Evolutionary conservation across 1,140 invertebrate species (phyloP).

Genomic region (Tachypleus tridentatus): DNA sequence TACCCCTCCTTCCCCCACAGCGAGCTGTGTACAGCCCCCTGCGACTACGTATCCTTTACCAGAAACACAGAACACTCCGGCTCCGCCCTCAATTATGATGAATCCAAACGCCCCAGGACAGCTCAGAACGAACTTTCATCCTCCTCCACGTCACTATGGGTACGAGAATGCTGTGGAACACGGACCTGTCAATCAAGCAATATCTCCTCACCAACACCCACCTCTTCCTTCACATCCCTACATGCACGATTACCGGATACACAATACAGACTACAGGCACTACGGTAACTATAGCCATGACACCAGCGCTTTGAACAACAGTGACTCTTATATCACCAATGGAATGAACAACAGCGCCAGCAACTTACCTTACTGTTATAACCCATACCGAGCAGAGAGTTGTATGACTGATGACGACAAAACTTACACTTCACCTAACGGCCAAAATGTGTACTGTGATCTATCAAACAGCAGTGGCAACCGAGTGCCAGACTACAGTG

Average conservation of each 20-base stretch:
- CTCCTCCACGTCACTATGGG: constrained; percentile 10
- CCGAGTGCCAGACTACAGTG: constrained; percentile 21
- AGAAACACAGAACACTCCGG: not conserved
- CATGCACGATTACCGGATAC: constrained; percentile 16
- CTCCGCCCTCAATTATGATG: constrained; percentile 6
- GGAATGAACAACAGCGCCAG: not conserved
- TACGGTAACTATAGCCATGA: not conserved
- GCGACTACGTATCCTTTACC: not conserved
- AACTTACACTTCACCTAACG: not conserved
- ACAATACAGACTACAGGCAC: constrained; percentile 8
- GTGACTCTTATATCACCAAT: constrained; percentile 9
- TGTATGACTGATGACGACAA: not conserved
- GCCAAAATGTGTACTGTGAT: constrained; percentile 18
- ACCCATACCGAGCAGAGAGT: not conserved
- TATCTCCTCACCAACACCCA: constrained; percentile 5
- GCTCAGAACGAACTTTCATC: constrained; percentile 6
- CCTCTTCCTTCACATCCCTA: constrained; percentile 11
- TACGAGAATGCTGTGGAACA: constrained; percentile 8
- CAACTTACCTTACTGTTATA: not conserved
- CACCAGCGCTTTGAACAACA: constrained; percentile 9
- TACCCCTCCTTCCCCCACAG: constrained; percentile 3
- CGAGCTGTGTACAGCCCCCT: constrained; percentile 11
- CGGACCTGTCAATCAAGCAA: constrained; percentile 5
- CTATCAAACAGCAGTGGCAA: constrained; percentile 15
- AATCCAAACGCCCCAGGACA: constrained; percentile 8